These are phyloP conservation scores for Calephelis virginiensis DNA, from an alignment of 1,140 invertebrate genomes.

Conservation along the genomic window DNA sequence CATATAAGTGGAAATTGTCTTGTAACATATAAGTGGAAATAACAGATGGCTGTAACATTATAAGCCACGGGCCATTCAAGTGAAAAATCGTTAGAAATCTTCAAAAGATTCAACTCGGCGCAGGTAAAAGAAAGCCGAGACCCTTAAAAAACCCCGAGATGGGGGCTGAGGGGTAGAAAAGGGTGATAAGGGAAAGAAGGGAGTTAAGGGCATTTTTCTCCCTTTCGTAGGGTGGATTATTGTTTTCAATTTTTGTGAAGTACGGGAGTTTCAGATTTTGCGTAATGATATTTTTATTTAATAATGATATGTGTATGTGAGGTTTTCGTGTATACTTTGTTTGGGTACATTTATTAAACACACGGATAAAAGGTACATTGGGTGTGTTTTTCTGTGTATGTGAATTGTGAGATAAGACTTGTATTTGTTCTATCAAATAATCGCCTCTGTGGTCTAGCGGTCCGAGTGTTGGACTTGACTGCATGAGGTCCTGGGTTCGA, in stretches of 20 bases:
- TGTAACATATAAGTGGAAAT: neutral
- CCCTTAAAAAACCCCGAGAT: slow-evolving; percentile 54
- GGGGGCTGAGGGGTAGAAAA: slow-evolving; percentile 24
- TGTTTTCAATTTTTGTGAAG: slow-evolving; percentile 54
- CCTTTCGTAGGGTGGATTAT: slow-evolving; percentile 42
- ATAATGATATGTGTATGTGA: neutral
- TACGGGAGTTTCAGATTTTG: slow-evolving; percentile 18
- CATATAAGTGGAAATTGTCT: neutral
- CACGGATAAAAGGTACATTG: neutral
- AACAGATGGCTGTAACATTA: neutral
- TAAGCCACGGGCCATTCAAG: slow-evolving; percentile 28
- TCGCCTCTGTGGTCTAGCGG: too few species aligned
- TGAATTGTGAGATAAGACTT: neutral
- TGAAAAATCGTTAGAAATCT: slow-evolving; percentile 44
- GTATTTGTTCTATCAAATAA: too few species aligned
- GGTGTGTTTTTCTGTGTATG: neutral
- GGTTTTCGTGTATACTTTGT: too few species aligned
- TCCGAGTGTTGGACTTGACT: too few species aligned
- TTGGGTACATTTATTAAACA: too few species aligned
- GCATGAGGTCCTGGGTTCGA: too few species aligned
- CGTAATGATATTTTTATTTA: slow-evolving; percentile 11
- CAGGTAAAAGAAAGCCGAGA: slow-evolving; percentile 62
- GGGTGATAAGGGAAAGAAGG: slow-evolving; percentile 25
- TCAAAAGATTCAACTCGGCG: slow-evolving; percentile 42
- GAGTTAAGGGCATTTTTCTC: slow-evolving; percentile 50